phyloP scores from a whole-genome alignment of 2,888 invertebrate genomes.

The Thyatira batis region DNA sequence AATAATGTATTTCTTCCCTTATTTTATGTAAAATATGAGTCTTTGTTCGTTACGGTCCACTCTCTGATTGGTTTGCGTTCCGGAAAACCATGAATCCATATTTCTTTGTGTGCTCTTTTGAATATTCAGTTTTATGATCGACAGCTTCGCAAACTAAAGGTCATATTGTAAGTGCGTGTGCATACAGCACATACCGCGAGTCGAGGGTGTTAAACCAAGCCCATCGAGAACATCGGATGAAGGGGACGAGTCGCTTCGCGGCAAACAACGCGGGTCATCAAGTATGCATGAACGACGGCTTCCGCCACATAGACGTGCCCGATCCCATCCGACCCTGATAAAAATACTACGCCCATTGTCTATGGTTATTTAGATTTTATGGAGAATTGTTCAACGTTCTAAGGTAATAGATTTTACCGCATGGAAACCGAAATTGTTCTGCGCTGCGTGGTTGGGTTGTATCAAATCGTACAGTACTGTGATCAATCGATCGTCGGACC shows the following conservation, averaged over 20 bases:
- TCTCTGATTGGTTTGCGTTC: too few relatives aligned
- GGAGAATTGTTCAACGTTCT: neutral
- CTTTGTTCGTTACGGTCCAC: too few relatives aligned
- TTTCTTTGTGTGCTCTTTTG: too few relatives aligned
- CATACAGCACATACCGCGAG: neutral
- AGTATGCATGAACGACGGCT: slow-evolving; percentile 59
- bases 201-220: neutral
- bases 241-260: slow-evolving; percentile 28
- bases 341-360: slow-evolving; percentile 29
- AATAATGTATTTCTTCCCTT: neutral
- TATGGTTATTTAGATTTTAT: neutral
- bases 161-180: neutral
- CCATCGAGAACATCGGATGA: slow-evolving; percentile 22
- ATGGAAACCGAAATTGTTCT: neutral
- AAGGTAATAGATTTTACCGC: neutral
- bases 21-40: neutral
- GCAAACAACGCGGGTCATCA: slow-evolving; percentile 43
- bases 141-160: neutral
- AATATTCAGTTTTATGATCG: neutral
- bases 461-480: neutral
- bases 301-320: slow-evolving; percentile 39
- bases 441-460: neutral
- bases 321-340: slow-evolving; percentile 27
- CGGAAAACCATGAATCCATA: too few relatives aligned
- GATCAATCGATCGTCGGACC: neutral